A percentile compares a stretch with the other conserved stretches of the same genome.
phyloP scores from a whole-genome alignment of 2,888 invertebrate species.

The Lasius fuliginosus region DNA sequence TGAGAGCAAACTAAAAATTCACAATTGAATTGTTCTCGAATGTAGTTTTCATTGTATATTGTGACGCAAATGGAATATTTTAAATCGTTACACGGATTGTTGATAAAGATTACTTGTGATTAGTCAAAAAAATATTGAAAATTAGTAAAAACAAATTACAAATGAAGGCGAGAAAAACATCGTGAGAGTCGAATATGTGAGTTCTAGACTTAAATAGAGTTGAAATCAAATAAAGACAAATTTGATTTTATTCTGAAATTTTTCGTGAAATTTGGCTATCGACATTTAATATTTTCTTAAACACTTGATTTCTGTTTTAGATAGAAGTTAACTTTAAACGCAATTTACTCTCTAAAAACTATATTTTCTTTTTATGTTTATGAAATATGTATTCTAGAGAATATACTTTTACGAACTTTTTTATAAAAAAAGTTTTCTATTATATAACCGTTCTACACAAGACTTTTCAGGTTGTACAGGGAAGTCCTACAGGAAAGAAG shows the following conservation, averaged over 20 bases:
- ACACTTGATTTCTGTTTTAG: background rate
- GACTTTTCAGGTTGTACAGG: background rate
- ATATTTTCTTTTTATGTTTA: background rate
- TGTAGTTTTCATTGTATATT: background rate
- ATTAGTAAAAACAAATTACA: background rate
- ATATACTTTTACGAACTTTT: background rate
- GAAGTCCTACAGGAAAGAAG: background rate
- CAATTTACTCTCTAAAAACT: background rate
- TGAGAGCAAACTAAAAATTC: conserved; percentile 55
- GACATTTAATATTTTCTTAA: background rate
- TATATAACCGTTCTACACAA: conserved; percentile 7
- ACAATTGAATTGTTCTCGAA: conserved; percentile 27
- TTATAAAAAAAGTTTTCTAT: conserved; percentile 15
- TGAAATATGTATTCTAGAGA: background rate
- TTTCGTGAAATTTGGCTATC: background rate
- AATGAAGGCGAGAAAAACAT: background rate
- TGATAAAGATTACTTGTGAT: background rate
- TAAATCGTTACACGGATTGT: background rate
- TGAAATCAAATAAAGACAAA: background rate
- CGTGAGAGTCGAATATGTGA: background rate
- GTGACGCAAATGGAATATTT: background rate
- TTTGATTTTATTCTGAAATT: background rate
- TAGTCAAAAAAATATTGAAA: background rate
- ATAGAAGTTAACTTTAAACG: background rate
- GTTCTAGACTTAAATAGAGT: background rate